Conservation (phyloP, 2,888 invertebrate genomes). For the Tiphia femorata region DNA sequence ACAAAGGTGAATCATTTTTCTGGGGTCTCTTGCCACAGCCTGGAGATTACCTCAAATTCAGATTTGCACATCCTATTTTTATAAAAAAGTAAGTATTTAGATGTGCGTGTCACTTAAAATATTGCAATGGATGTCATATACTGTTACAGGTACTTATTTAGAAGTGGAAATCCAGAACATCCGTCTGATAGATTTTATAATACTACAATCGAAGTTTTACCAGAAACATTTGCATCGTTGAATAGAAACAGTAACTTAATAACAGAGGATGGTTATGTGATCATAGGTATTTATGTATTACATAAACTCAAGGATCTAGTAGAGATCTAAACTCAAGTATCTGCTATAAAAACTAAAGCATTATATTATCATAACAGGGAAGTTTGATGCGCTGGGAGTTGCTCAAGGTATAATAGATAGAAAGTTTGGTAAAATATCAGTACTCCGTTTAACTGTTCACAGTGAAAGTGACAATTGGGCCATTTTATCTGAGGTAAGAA, state of each 20-base stretch:
- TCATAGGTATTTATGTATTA: conserved; percentile 71
- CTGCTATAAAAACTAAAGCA: neutral
- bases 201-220: conserved; percentile 85
- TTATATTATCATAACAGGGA: conserved; percentile 68
- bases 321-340: neutral
- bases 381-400: conserved; percentile 85
- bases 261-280: conserved; percentile 78
- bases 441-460: conserved; percentile 83
- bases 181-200: conserved; percentile 89
- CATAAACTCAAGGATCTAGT: neutral
- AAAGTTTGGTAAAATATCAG: conserved; percentile 77
- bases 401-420: conserved; percentile 80
- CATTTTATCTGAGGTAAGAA: conserved; percentile 86
- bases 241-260: conserved; percentile 73
- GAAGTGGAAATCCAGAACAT: conserved; percentile 92
- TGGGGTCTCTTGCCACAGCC: conserved; percentile 91
- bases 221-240: conserved; percentile 69
- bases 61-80: conserved; percentile 80
- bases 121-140: conserved; percentile 2
- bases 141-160: conserved; percentile 80
- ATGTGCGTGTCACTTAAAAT: neutral
- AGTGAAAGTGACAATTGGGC: conserved; percentile 90
- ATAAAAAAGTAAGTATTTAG: conserved; percentile 75
- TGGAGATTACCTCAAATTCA: conserved; percentile 85
- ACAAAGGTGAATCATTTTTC: conserved; percentile 88